These are phyloP conservation scores for Cnemophilus loriae DNA, from an alignment of 2,113 vertebrate genomes.

Conservation along the genomic window DNA sequence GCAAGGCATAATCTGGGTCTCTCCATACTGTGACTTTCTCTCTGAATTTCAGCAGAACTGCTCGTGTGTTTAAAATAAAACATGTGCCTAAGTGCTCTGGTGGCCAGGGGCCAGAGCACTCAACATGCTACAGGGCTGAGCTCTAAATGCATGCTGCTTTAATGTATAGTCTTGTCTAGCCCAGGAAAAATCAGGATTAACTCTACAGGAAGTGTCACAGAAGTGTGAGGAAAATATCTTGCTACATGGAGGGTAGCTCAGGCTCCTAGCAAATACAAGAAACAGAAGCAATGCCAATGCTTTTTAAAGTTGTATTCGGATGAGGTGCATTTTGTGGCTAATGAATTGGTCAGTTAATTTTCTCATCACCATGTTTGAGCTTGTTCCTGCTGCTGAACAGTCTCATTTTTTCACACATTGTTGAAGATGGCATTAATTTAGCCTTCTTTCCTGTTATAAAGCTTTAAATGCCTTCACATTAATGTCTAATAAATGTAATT, in stretches of 20 bases:
- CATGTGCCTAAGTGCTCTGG: constrained; percentile 15
- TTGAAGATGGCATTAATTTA: neutral
- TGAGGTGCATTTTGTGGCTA: neutral
- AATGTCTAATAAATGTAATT: neutral
- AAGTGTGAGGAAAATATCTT: neutral
- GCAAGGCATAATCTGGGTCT: neutral
- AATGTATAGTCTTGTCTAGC: neutral
- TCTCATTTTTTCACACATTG: neutral
- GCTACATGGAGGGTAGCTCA: fast-evolving
- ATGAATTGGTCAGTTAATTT: constrained; percentile 14
- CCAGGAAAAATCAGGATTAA: neutral
- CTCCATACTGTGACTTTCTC: neutral
- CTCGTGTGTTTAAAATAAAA: neutral
- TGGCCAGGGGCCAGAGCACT: constrained; percentile 15
- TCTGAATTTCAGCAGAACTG: neutral
- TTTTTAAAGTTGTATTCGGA: neutral
- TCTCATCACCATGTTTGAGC: neutral
- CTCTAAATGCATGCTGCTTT: neutral
- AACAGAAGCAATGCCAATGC: neutral
- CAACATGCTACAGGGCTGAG: neutral
- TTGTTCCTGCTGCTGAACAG: neutral
- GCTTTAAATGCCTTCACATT: neutral
- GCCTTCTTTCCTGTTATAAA: neutral
- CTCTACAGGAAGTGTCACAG: neutral
- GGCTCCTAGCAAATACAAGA: neutral